phyloP scores from a whole-genome alignment of 2,888 invertebrate species.

The Hirtodrosophila trivittata region DNA sequence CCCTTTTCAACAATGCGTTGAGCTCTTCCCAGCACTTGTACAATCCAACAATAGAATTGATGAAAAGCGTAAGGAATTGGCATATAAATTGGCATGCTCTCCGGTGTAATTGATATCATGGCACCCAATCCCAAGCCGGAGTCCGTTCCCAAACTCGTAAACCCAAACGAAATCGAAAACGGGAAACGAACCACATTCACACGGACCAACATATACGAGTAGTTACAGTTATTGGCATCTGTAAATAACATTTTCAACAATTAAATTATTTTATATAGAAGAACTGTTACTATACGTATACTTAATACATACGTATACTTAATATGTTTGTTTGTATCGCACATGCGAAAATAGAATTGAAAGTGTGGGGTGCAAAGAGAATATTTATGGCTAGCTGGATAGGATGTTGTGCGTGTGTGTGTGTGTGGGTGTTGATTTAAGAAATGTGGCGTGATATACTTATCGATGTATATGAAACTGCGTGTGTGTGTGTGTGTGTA shows the following conservation, averaged over 20 bases:
- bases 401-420: constrained; percentile 45
- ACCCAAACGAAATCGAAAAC: constrained; percentile 24
- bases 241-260: constrained; percentile 75
- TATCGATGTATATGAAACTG: constrained; percentile 33
- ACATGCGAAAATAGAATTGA: constrained; percentile 63
- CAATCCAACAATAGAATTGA: constrained; percentile 44
- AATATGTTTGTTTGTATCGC: constrained; percentile 29
- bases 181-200: constrained; percentile 12
- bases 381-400: constrained; percentile 69
- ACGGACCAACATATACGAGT: constrained; percentile 7
- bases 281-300: constrained; percentile 5
- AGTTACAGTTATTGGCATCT: constrained; percentile 56
- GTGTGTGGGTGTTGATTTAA: constrained; percentile 41
- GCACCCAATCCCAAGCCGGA: constrained; percentile 7
- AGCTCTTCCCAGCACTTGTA: too few species aligned
- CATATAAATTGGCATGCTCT: constrained; percentile 70
- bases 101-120: constrained; percentile 70
- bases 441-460: constrained; percentile 35
- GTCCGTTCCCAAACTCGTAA: constrained; percentile 26
- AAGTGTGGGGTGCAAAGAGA: constrained; percentile 68
- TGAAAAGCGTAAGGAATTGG: constrained; percentile 40
- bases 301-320: constrained; percentile 8
- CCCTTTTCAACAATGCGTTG: too few species aligned
- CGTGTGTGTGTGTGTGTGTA: constrained; percentile 7
- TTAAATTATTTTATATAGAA: constrained; percentile 48